A percentile compares a stretch with the other conserved stretches of the same genome.
Evolutionary conservation across 2,113 vertebrate species (phyloP).

Genomic region (Campylomormyrus numenius): DNA sequence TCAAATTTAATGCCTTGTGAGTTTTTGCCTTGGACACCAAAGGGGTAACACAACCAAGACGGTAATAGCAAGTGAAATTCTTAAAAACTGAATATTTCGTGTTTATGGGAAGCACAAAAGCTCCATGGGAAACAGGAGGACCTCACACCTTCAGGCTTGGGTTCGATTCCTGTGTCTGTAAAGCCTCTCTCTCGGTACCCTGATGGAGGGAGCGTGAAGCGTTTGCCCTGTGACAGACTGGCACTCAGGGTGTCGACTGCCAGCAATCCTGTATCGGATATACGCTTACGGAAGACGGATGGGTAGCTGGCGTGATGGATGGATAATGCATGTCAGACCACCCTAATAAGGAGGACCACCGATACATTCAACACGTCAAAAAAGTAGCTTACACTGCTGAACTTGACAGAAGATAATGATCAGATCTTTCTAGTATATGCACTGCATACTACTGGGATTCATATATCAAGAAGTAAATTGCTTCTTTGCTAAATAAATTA

Average conservation of each 20-base stretch:
- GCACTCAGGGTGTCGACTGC: background rate
- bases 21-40: background rate
- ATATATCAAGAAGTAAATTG: background rate
- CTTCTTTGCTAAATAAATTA: background rate
- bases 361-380: background rate
- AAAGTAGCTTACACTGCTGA: background rate
- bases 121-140: background rate
- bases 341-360: background rate
- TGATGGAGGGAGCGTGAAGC: background rate
- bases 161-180: background rate
- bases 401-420: background rate
- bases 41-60: background rate
- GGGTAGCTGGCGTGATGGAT: background rate
- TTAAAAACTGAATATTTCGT: background rate
- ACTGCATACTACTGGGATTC: background rate
- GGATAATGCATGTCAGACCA: background rate
- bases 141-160: background rate
- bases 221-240: background rate
- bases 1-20: background rate
- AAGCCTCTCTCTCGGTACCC: background rate
- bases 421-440: background rate
- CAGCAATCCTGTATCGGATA: background rate
- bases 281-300: background rate
- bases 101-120: background rate
- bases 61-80: background rate